Evolutionary conservation across 2,797 vertebrate species (phyloP), one percentile per base, ranked within the genome.

Genomic region (Micrastur ruficollis): DNA sequence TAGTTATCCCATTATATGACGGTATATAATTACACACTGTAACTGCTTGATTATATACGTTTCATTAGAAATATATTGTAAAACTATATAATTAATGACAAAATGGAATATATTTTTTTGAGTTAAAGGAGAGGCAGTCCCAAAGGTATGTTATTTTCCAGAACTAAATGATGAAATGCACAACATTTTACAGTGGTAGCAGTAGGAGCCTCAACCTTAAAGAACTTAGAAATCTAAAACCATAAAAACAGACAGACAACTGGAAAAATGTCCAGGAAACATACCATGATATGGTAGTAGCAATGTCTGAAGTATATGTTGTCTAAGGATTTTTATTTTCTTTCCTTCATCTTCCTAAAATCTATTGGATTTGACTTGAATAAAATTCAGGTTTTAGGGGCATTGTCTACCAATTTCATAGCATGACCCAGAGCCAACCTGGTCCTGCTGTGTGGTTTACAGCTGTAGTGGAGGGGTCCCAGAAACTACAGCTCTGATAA

Each of bases 401-500:
- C 8, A 50, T 3, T 68, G 23, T 34, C 53, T 86, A 72, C 14
- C 8, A 31, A 56, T 81, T 89, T 68, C 38, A 68, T n/a, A 55
- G 34, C 26, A 23, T 0, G 0, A 32, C 12, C 18, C 20, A 47
- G 12, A 71, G 61, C 8, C 0, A 0, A 4, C 20, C 14, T 49
- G 25, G 52, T 36, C 31, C 11, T 47, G 1, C 47, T 78, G 56
- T 44, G 21, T 18, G 3, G 3, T 70, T 80, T 66, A 31, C 12
- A 81, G n/a, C 2, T 52, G 14, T 15, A 40, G n/a, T 34, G 50
- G 22, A 81, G 36, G 67, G 31, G 2, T 73, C 32, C 42, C 26
- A 38, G 25, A 59, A 10, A 46, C 27, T 63, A 32, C 12, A 50
- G 19, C 26, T 27, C 27, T 59, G 36, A 72, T 8, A 47, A 22